Conservation (phyloP, 2,888 invertebrate species). For the Villa cingulata region DNA sequence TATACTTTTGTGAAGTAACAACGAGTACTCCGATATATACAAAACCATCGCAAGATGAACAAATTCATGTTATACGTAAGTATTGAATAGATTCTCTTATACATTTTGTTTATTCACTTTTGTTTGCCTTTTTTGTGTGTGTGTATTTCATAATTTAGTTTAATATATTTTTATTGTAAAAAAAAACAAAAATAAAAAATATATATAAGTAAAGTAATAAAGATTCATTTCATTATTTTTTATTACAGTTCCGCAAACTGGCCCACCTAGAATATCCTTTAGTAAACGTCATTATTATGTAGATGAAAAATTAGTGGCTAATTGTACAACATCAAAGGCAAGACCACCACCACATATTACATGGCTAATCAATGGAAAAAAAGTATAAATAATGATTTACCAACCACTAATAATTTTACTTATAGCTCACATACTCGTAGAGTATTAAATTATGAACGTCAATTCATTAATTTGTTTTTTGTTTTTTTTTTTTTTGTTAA, state of each 20-base stretch:
- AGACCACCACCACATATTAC: conserved; percentile 55
- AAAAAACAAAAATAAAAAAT: too few species aligned
- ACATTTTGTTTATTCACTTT: too few species aligned
- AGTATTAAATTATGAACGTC: too few species aligned
- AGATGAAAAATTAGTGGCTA: conserved; percentile 52
- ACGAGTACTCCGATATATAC: conserved; percentile 70
- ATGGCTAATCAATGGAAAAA: conserved; percentile 58
- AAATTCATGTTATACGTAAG: conserved; percentile 70
- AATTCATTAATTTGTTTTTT: too few species aligned
- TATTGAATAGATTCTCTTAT: too few species aligned
- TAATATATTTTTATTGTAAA: conserved; percentile 31
- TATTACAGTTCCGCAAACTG: conserved; percentile 45
- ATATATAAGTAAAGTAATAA: too few species aligned
- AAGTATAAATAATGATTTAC: too few species aligned
- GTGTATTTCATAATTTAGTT: too few species aligned
- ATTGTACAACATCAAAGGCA: conserved; percentile 55
- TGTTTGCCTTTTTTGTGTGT: too few species aligned
- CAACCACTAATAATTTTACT: too few species aligned
- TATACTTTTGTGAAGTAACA: conserved; percentile 70
- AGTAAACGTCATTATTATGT: conserved; percentile 43
- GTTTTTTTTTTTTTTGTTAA: too few species aligned
- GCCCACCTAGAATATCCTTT: conserved; percentile 50
- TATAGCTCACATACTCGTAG: too few species aligned
- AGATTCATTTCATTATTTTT: background rate
- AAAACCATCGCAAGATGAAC: conserved; percentile 61